A percentile compares a stretch with the other conserved stretches of the same genome.
phyloP scores from a whole-genome alignment of 37 sponge, comb jelly and placozoan species.

The Amphimedon queenslandica region DNA sequence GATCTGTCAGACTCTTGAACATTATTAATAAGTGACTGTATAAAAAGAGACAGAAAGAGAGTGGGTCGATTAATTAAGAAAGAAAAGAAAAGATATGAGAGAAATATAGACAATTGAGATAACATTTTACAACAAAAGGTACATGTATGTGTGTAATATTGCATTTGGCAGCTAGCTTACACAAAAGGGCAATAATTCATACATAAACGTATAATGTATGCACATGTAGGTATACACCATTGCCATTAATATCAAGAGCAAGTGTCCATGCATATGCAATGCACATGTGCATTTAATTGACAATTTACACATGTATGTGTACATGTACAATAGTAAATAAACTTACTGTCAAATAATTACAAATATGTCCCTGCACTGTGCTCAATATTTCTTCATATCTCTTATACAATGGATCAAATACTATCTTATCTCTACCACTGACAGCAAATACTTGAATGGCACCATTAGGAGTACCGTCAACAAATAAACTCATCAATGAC shows the following conservation, averaged over 20 bases:
- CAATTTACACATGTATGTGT: too few species aligned
- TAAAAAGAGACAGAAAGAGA: too few species aligned
- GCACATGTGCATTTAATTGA: too few species aligned
- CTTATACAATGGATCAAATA: conserved; percentile 18
- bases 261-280: too few species aligned
- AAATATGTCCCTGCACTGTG: conserved; percentile 37
- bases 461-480: conserved; percentile 2
- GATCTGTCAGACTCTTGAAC: background rate
- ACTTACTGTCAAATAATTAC: conserved; percentile 46
- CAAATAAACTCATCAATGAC: background rate
- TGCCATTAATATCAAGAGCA: too few species aligned
- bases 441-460: conserved; percentile 32
- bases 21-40: conserved; percentile 24
- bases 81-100: background rate
- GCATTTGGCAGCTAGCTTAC: background rate
- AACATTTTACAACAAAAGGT: background rate
- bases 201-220: too few species aligned
- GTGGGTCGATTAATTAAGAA: background rate
- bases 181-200: too few species aligned
- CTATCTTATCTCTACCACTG: background rate
- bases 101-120: background rate
- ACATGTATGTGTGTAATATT: too few species aligned
- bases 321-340: background rate
- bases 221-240: too few species aligned
- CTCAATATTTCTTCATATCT: conserved; percentile 14